Conservation (phyloP, 2,113 vertebrate genomes). For the Rhinopomastus cyanomelas region DNA sequence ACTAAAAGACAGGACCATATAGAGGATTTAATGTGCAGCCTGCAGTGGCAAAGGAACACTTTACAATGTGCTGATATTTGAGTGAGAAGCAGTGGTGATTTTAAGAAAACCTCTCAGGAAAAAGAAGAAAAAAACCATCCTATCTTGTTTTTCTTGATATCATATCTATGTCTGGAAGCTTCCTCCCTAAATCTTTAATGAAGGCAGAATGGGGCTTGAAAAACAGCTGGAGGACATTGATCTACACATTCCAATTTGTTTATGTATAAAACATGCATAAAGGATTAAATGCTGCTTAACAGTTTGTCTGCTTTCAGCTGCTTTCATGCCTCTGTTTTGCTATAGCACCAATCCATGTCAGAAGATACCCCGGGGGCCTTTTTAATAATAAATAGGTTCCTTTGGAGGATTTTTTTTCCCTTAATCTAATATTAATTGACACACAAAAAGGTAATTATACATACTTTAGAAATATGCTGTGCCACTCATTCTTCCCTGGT, state of each 20-base stretch:
- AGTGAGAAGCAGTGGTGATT: neutral
- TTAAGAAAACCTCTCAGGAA: conserved; percentile 21
- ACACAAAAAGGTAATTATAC: conserved; percentile 36
- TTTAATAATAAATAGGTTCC: conserved; percentile 72
- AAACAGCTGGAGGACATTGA: conserved; percentile 77
- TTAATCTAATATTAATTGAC: conserved; percentile 72
- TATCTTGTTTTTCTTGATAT: conserved; percentile 23
- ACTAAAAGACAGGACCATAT: neutral
- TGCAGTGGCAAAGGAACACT: neutral
- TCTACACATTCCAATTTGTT: conserved; percentile 75
- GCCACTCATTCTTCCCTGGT: conserved; percentile 15
- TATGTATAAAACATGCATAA: conserved; percentile 75
- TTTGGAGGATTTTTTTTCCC: conserved; percentile 30
- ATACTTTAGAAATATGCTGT: conserved; percentile 12
- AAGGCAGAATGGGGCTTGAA: conserved; percentile 61
- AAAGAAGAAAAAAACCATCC: neutral
- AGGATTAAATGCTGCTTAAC: conserved; percentile 72
- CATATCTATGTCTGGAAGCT: conserved; percentile 58
- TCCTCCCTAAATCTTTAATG: conserved; percentile 58
- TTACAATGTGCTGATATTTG: neutral
- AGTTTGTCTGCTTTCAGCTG: conserved; percentile 62
- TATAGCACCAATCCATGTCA: conserved; percentile 37
- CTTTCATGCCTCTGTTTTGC: conserved; percentile 42
- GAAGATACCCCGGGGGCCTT: conserved; percentile 38
- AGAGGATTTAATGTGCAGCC: conserved; percentile 10